A percentile compares a stretch with the other conserved stretches of the same genome.
Conservation (phyloP, 2,888 invertebrate genomes). For the Acleris cristana region DNA sequence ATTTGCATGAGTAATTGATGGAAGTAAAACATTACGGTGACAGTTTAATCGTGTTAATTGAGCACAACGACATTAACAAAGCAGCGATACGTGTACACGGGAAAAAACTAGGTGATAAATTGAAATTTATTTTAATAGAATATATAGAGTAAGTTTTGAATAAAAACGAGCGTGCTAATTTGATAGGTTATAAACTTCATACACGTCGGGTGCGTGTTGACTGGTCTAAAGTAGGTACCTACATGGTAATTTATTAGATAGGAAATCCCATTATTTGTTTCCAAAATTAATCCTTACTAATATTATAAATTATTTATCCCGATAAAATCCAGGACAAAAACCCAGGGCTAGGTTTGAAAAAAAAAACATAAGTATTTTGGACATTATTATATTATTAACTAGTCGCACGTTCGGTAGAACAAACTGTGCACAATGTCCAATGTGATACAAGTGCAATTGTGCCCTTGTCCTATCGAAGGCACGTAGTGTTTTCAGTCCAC, state of each 20-base stretch:
- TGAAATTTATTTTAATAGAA: slow-evolving; percentile 8
- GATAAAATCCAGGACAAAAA: too few relatives aligned
- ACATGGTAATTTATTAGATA: not conserved
- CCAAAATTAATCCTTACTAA: too few relatives aligned
- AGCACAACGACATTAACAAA: slow-evolving; percentile 57
- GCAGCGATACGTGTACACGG: slow-evolving; percentile 14
- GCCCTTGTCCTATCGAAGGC: too few relatives aligned
- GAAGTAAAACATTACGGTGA: slow-evolving; percentile 66
- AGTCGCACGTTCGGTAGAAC: too few relatives aligned
- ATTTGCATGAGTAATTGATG: slow-evolving; percentile 75
- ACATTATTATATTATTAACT: too few relatives aligned
- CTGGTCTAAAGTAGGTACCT: not conserved
- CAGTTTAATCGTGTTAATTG: slow-evolving; percentile 69
- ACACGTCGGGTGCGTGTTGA: not conserved
- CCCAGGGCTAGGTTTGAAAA: too few relatives aligned
- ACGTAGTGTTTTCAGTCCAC: too few relatives aligned
- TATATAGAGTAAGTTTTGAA: not conserved
- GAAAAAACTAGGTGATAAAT: slow-evolving; percentile 16
- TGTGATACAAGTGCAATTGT: too few relatives aligned
- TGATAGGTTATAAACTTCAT: not conserved
- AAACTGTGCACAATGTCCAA: too few relatives aligned
- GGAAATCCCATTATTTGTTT: too few relatives aligned
- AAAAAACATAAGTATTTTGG: too few relatives aligned
- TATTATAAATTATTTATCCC: too few relatives aligned
- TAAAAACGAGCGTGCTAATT: not conserved